phyloP scores from a whole-genome alignment of 2,113 vertebrate genomes.

The Xiphophorus couchianus region DNA sequence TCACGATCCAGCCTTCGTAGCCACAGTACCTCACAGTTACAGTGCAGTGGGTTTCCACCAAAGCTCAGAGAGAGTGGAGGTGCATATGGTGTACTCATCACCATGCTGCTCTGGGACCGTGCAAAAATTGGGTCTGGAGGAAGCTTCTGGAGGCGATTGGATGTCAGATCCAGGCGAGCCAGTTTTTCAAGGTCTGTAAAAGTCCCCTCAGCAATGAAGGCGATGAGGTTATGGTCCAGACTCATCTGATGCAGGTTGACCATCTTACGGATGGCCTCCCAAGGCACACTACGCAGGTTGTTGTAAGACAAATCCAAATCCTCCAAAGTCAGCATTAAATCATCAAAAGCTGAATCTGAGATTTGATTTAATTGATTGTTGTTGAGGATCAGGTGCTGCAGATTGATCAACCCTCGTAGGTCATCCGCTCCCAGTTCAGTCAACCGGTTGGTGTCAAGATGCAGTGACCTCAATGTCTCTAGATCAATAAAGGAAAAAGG shows the following conservation, averaged over 20 bases:
- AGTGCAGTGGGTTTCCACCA: conserved; percentile 94
- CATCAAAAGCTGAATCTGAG: conserved; percentile 89
- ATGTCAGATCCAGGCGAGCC: conserved; percentile 94
- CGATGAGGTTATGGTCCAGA: conserved; percentile 94
- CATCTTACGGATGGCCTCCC: conserved; percentile 94
- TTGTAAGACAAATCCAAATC: conserved; percentile 98
- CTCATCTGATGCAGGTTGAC: conserved; percentile 96
- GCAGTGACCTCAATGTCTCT: conserved; percentile 93
- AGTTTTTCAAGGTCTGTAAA: conserved; percentile 91
- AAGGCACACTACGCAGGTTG: conserved; percentile 91
- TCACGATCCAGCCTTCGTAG: conserved; percentile 90
- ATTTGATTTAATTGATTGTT: conserved; percentile 93
- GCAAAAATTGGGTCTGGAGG: conserved; percentile 94
- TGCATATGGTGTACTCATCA: conserved; percentile 85
- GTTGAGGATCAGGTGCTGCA: conserved; percentile 97
- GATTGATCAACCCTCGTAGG: conserved; percentile 90
- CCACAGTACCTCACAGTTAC: conserved; percentile 97
- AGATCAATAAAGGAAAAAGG: conserved; percentile 95
- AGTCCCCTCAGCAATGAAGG: conserved; percentile 91
- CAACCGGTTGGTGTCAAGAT: conserved; percentile 93
- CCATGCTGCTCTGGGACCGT: conserved; percentile 85
- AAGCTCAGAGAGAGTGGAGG: conserved; percentile 91
- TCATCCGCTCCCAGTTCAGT: conserved; percentile 91
- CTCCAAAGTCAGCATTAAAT: conserved; percentile 90
- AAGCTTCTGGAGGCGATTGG: conserved; percentile 95